Base-by-base conservation (phyloP, 2,113 vertebrate species). In the Gavialis gangeticus region DNA sequence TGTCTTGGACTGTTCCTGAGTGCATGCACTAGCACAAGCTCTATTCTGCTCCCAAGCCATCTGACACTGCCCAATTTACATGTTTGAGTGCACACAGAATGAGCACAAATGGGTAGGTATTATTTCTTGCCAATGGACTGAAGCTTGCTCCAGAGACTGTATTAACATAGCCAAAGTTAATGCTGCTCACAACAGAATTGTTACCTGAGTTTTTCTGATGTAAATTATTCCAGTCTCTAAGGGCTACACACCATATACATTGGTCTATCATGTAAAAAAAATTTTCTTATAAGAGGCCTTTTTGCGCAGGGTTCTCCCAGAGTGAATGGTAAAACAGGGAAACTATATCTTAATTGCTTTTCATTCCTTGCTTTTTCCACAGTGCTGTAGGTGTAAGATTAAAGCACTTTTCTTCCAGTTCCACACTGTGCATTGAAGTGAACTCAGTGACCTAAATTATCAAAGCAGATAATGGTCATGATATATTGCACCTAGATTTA, bases 221-320 rank as follows among this genome's bases (percentile, higher is more conserved):
- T 84, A 67, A 89, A 88, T 89, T 46, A 56, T 77, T 91, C 87
- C 75, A 79, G 5, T 60, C 91, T 79, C 77, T 30, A 85, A 83
- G 30, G 16, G 22, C 28, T 85, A 1, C 22, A 64, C 22, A 37
- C 7, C 76, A n/a, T 37, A 57, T 60, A 85, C 9, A 69, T 14
- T 84, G 60, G 1, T 54, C 82, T 80, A 4, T 4, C 88, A 6
- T 76, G 78, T 67, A 55, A 87, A 21, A 89, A 60, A 37, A 57
- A 2, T 63, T 12, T 25, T 87, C 63, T 89, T 89, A 7, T n/a
- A 60, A 27, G 30, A 59, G 19, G 2, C n/a, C 71, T 30, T 11
- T 88, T 79, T 93, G 87, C 12, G 18, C 6, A 27, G 13, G 10
- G 6, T 75, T 21, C 62, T 0, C 34, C 82, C 21, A 75, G 10